A percentile compares a stretch with the other conserved stretches of the same genome.
Evolutionary conservation across 2,888 invertebrate genomes (phyloP).

Genomic region (Sminthurinus aureus): DNA sequence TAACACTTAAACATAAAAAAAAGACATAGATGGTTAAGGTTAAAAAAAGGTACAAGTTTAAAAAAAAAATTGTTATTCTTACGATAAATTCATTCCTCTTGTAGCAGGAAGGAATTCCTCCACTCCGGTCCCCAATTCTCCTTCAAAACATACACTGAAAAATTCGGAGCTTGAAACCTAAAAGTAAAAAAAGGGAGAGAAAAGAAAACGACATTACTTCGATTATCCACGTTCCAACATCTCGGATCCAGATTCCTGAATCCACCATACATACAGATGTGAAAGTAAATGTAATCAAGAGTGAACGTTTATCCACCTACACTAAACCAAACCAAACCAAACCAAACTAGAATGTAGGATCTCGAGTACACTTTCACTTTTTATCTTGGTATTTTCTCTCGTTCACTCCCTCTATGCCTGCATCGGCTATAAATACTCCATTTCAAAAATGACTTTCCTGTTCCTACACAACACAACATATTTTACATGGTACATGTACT

Average conservation of each 20-base stretch:
- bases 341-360: no score
- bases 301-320: no score
- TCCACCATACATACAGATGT: no score
- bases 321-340: no score
- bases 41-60: background rate
- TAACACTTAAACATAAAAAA: background rate
- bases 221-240: no score
- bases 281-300: no score
- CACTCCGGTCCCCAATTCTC: constrained; percentile 62
- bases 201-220: constrained; percentile 5
- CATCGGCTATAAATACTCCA: no score
- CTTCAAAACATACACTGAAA: constrained; percentile 75
- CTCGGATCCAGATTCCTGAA: no score
- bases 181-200: background rate
- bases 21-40: background rate
- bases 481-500: background rate
- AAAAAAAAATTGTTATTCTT: constrained; percentile 63
- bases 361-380: no score
- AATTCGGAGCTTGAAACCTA: constrained; percentile 73
- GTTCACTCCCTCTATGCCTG: no score
- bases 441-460: background rate
- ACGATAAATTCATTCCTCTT: constrained; percentile 73
- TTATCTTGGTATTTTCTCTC: no score
- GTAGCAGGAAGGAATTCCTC: constrained; percentile 74
- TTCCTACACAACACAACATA: background rate